Percentiles rank a stretch among this genome's conserved stretches.
phyloP scores from a whole-genome alignment of 2,888 invertebrate species.

The Morinoia aosen region DNA sequence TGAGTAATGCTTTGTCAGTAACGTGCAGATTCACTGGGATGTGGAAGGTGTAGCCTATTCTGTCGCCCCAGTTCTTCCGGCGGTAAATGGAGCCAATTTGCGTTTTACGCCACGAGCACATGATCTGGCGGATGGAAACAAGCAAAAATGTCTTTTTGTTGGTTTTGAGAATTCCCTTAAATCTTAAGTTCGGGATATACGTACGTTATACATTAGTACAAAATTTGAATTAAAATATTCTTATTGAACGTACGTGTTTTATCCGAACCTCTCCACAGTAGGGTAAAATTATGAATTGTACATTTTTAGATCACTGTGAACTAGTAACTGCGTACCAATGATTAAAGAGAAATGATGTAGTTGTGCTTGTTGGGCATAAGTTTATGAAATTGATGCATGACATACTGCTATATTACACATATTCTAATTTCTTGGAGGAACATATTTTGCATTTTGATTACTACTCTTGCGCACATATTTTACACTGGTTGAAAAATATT shows the following conservation, averaged over 20 bases:
- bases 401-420: too few relatives aligned
- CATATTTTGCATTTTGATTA: too few relatives aligned
- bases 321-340: background rate
- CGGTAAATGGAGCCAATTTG: background rate
- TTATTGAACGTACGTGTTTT: background rate
- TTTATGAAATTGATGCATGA: background rate
- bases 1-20: constrained; percentile 14
- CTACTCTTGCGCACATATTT: too few relatives aligned
- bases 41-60: constrained; percentile 10
- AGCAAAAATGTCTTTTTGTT: background rate
- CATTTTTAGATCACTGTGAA: background rate
- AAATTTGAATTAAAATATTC: background rate
- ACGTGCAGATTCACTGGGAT: background rate
- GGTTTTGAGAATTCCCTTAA: background rate
- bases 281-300: background rate
- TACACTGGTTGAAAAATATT: too few relatives aligned
- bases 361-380: background rate
- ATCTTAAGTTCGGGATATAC: background rate
- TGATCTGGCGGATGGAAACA: background rate
- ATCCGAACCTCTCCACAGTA: background rate
- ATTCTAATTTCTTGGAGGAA: too few relatives aligned
- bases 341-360: background rate
- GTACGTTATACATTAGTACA: background rate
- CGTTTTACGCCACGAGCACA: background rate
- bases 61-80: background rate